These are phyloP conservation scores for Aix galericulata DNA, from an alignment of 2,113 vertebrate genomes.

Conservation along the genomic window DNA sequence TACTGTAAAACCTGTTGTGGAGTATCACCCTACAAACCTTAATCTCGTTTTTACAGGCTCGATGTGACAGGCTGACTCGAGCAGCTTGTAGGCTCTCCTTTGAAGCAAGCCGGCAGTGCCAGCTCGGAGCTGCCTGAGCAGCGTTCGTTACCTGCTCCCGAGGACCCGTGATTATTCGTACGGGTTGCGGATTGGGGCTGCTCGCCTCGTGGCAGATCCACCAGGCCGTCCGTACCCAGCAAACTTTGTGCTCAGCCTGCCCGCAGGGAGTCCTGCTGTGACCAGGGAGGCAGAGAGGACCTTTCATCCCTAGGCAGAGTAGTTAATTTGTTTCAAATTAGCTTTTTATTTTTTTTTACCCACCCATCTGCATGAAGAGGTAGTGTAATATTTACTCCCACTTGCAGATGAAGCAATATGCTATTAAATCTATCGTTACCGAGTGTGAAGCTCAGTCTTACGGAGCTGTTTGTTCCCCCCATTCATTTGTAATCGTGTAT, in stretches of 20 bases:
- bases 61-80: slow-evolving; percentile 57
- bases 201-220: slow-evolving; percentile 17
- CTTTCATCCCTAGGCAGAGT: background rate
- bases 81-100: slow-evolving; percentile 45
- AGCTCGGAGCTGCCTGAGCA: slow-evolving; percentile 55
- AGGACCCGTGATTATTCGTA: background rate
- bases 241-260: background rate
- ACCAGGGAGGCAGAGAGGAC: background rate
- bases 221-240: background rate
- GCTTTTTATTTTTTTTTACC: background rate
- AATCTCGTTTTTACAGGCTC: slow-evolving; percentile 44
- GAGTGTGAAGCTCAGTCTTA: background rate
- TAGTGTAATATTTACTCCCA: slow-evolving; percentile 41
- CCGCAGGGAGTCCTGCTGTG: background rate
- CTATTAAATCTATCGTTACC: background rate
- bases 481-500: background rate
- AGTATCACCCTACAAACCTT: slow-evolving; percentile 65
- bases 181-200: background rate
- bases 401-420: slow-evolving; percentile 40
- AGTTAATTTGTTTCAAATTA: slow-evolving; percentile 45
- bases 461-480: background rate
- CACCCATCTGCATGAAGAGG: background rate
- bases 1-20: slow-evolving; percentile 79
- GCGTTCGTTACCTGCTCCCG: slow-evolving; percentile 14
- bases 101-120: slow-evolving; percentile 39